Evolutionary conservation across 2,113 vertebrate species (phyloP).

Genomic region (Perca schrenkii): DNA sequence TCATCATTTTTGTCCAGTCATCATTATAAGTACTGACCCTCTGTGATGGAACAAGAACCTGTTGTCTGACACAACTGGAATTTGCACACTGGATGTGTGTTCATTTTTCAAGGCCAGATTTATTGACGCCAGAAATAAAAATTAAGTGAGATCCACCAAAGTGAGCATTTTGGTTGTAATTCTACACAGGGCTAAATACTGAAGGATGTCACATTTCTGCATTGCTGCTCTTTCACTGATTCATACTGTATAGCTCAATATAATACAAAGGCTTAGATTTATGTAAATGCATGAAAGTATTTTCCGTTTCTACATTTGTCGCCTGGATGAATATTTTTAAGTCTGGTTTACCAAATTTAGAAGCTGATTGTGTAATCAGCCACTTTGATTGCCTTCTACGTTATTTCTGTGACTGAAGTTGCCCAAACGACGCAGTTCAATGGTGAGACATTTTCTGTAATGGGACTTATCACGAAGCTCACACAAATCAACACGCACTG

Average conservation of each 20-base stretch:
- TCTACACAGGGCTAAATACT: not conserved
- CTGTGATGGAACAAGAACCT: no score
- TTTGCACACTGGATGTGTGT: no score
- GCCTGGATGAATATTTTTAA: not conserved
- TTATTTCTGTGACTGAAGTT: not conserved
- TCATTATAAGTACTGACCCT: slow-evolving; percentile 40
- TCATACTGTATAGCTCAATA: not conserved
- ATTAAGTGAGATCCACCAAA: no score
- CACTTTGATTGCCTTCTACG: not conserved
- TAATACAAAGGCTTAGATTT: not conserved
- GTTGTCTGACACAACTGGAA: no score
- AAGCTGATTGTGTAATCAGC: not conserved
- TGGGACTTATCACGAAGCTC: not conserved
- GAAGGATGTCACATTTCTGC: not conserved
- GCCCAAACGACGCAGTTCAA: not conserved
- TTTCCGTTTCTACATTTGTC: not conserved
- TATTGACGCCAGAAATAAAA: not conserved
- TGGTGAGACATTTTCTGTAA: not conserved
- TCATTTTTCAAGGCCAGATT: not conserved
- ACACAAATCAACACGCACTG: not conserved
- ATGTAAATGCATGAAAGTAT: not conserved
- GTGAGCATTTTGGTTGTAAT: not conserved
- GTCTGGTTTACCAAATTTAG: not conserved
- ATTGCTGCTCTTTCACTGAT: not conserved
- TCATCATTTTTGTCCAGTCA: slow-evolving; percentile 26